Evolutionary conservation across 2,113 vertebrate species (phyloP).

Genomic region (Azemiops feae): DNA sequence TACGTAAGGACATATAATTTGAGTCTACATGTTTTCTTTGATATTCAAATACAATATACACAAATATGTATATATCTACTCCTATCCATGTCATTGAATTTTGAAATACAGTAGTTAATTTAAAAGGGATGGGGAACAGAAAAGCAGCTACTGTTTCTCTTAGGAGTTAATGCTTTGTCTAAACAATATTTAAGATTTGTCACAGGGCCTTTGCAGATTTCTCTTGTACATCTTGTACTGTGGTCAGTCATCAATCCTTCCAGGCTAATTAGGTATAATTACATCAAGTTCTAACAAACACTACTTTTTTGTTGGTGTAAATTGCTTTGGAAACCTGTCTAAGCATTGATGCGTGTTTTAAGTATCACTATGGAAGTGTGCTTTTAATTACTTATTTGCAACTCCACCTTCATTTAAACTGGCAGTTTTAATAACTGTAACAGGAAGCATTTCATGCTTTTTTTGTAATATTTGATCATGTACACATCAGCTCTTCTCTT

Average conservation of each 20-base stretch:
- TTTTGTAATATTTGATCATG: slow-evolving; percentile 26
- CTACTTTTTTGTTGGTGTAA: slow-evolving; percentile 67
- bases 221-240: slow-evolving; percentile 50
- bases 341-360: slow-evolving; percentile 58
- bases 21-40: neutral
- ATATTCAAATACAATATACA: neutral
- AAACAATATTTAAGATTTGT: slow-evolving; percentile 56
- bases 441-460: slow-evolving; percentile 26
- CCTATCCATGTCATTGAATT: slow-evolving; percentile 7
- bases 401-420: slow-evolving; percentile 36
- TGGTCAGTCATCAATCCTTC: slow-evolving; percentile 69
- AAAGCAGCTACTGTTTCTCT: slow-evolving; percentile 36
- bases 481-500: neutral
- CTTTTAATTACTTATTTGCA: slow-evolving; percentile 55
- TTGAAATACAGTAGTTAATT: neutral
- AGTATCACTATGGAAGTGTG: slow-evolving; percentile 46
- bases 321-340: slow-evolving; percentile 65
- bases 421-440: slow-evolving; percentile 39
- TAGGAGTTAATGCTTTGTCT: slow-evolving; percentile 41
- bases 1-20: slow-evolving; percentile 25
- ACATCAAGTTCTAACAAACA: slow-evolving; percentile 66
- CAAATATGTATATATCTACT: neutral
- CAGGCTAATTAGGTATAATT: slow-evolving; percentile 64
- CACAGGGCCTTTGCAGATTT: slow-evolving; percentile 53
- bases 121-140: neutral